A percentile compares a stretch with the other conserved stretches of the same genome.
Conservation (phyloP, 2,113 vertebrate genomes). For the Origma solitaria region DNA sequence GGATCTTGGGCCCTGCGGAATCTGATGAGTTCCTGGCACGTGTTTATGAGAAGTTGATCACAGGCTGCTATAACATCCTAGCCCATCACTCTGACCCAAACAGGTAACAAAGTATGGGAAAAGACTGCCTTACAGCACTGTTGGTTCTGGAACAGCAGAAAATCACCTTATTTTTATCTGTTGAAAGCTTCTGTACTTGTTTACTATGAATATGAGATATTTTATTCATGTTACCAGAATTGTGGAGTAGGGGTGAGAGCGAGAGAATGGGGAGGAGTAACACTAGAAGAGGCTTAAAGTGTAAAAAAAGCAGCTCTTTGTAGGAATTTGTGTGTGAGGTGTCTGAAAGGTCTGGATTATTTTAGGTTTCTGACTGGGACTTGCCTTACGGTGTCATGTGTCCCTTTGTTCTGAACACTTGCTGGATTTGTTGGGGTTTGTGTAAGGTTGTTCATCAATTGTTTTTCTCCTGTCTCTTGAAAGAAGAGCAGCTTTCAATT, state of each 20-base stretch:
- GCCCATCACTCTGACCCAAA: constrained; percentile 91
- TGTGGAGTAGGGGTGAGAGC: not conserved
- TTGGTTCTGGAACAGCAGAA: not conserved
- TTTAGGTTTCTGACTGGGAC: not conserved
- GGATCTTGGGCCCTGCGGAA: constrained; percentile 91
- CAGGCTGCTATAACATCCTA: constrained; percentile 93
- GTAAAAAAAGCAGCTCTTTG: not conserved
- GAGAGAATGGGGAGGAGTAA: not conserved
- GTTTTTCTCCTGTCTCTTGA: not conserved
- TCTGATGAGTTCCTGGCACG: constrained; percentile 93
- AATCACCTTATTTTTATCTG: not conserved
- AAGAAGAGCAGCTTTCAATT: not conserved
- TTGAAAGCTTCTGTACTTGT: not conserved
- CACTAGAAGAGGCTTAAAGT: not conserved
- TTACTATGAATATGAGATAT: not conserved
- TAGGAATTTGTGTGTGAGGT: not conserved
- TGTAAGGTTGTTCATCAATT: not conserved
- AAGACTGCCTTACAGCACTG: not conserved
- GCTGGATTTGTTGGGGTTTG: not conserved
- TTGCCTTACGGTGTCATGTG: not conserved
- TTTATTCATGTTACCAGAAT: not conserved
- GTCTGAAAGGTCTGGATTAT: not conserved
- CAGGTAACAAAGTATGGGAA: constrained; percentile 70
- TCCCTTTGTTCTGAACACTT: not conserved
- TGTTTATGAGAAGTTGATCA: constrained; percentile 92